These are phyloP conservation scores for Bradypus variegatus DNA, from an alignment of 2,797 vertebrate species.

Conservation along the genomic window DNA sequence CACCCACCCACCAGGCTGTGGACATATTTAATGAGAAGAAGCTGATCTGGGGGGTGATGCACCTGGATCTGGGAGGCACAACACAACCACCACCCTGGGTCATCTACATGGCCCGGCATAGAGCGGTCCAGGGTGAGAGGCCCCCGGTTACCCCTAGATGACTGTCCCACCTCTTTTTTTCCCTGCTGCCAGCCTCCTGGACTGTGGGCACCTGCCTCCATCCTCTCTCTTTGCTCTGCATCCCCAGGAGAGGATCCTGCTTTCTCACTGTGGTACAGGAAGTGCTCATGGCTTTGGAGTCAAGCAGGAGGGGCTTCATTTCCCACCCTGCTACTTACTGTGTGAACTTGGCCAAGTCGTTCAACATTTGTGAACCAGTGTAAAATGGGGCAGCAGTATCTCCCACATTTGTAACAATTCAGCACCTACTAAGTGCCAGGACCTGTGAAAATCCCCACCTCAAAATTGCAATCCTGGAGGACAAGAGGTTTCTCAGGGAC, in stretches of 20 bases:
- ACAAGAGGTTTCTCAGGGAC: not conserved
- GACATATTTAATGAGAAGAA: conserved; percentile 63
- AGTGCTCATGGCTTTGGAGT: not conserved
- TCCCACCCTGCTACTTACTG: not conserved
- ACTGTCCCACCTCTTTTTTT: no score
- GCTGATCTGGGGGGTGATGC: conserved; percentile 60
- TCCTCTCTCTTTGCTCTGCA: not conserved
- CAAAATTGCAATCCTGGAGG: not conserved
- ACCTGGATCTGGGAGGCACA: conserved; percentile 66
- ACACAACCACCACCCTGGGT: conserved; percentile 56
- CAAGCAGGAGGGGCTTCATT: not conserved
- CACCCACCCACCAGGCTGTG: conserved; percentile 34
- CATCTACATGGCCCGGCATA: conserved; percentile 55
- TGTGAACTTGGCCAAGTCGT: not conserved
- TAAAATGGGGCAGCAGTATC: not conserved
- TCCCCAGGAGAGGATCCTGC: not conserved
- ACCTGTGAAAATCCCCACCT: not conserved
- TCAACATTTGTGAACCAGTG: not conserved
- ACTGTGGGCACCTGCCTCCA: no score
- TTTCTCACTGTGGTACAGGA: not conserved
- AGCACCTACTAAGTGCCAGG: not conserved
- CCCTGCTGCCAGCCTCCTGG: not conserved
- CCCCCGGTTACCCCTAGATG: not conserved
- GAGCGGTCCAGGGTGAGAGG: conserved; percentile 57
- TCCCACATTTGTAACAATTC: not conserved